A percentile compares a stretch with the other conserved stretches of the same genome.
These are phyloP conservation scores for Cheumatopsyche charites DNA, from an alignment of 1,140 invertebrate genomes.

Conservation along the genomic window DNA sequence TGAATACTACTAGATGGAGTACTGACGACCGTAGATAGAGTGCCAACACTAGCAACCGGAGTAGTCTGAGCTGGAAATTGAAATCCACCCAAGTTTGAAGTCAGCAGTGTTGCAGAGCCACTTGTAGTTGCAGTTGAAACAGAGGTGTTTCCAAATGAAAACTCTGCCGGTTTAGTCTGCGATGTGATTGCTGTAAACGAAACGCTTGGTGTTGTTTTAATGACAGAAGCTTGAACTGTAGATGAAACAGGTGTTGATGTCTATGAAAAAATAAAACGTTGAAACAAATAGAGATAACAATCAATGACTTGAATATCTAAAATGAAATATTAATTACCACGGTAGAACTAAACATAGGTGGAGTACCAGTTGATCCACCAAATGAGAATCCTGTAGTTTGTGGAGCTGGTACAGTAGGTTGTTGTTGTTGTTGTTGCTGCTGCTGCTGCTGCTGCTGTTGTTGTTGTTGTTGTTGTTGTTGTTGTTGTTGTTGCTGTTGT, in stretches of 20 bases:
- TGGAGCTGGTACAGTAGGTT: background rate
- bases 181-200: background rate
- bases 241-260: background rate
- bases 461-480: too few relatives aligned
- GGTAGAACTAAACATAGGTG: slow-evolving; percentile 16
- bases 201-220: background rate
- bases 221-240: background rate
- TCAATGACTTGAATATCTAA: too few relatives aligned
- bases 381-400: slow-evolving; percentile 27
- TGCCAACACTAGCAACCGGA: background rate
- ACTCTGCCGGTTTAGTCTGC: slow-evolving; percentile 23
- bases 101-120: background rate
- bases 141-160: background rate
- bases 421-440: slow-evolving; percentile 46
- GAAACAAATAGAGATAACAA: background rate
- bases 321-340: slow-evolving; percentile 8
- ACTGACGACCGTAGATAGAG: background rate
- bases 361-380: slow-evolving; percentile 9
- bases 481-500: background rate
- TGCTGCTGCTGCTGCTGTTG: slow-evolving; percentile 38
- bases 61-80: slow-evolving; percentile 9
- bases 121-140: background rate
- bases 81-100: slow-evolving; percentile 15
- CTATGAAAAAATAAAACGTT: background rate
- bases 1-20: background rate